A percentile compares a stretch with the other conserved stretches of the same genome.
phyloP scores from a whole-genome alignment of 2,888 invertebrate species.

The Phlogophora meticulosa region DNA sequence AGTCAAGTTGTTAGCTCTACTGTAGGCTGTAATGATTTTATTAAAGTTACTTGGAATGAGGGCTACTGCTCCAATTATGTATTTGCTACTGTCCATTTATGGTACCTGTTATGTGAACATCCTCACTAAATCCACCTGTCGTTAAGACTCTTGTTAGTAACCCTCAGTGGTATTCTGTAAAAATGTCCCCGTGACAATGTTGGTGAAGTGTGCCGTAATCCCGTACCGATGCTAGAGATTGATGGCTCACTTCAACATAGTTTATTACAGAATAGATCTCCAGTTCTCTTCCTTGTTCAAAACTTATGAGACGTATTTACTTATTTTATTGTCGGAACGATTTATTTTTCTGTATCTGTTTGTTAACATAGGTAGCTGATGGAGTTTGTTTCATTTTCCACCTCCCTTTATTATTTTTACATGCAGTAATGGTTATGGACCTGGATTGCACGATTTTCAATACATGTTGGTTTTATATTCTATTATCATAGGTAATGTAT shows the following conservation, averaged over 20 bases:
- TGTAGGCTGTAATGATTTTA: not conserved
- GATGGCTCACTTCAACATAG: too few relatives aligned
- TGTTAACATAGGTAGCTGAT: not conserved
- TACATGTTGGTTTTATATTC: slow-evolving; percentile 23
- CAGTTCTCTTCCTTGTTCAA: too few relatives aligned
- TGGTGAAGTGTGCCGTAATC: too few relatives aligned
- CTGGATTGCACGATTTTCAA: slow-evolving; percentile 23
- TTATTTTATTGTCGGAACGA: too few relatives aligned
- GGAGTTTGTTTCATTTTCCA: slow-evolving; percentile 15
- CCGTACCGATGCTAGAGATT: too few relatives aligned
- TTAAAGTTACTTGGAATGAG: not conserved
- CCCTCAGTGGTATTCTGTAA: too few relatives aligned
- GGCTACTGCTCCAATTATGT: not conserved
- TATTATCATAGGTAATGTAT: slow-evolving; percentile 18
- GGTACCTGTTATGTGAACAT: not conserved
- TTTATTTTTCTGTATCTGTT: not conserved
- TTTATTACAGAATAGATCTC: too few relatives aligned
- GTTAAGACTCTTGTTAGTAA: too few relatives aligned
- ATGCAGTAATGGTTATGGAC: not conserved
- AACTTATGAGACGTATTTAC: too few relatives aligned
- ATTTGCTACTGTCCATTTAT: not conserved
- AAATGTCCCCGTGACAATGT: too few relatives aligned
- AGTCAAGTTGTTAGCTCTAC: not conserved
- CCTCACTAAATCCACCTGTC: not conserved
- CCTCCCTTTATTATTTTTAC: not conserved